These are phyloP conservation scores for Drosophila leonis DNA, from an alignment of 2,888 invertebrate genomes.

Conservation along the genomic window DNA sequence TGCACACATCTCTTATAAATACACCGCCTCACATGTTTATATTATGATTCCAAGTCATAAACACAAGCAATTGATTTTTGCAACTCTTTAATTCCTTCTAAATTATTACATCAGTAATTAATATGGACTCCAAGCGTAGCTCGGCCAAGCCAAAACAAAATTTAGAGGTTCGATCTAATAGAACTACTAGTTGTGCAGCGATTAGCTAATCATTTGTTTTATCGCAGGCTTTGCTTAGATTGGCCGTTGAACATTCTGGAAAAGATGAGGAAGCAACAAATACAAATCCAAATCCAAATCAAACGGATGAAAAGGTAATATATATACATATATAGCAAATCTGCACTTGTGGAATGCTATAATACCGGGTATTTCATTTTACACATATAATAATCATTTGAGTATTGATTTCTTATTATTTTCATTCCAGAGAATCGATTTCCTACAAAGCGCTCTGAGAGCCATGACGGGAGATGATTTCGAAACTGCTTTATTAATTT, in stretches of 20 bases:
- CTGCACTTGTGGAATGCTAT: neutral
- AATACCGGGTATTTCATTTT: neutral
- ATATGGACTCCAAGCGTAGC: conserved; percentile 31
- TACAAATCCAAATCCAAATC: neutral
- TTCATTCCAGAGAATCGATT: conserved; percentile 35
- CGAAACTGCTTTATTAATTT: conserved; percentile 50
- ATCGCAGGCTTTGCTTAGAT: conserved; percentile 38
- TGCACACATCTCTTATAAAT: conserved; percentile 2
- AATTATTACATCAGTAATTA: neutral
- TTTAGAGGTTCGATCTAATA: conserved; percentile 28
- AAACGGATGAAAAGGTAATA: conserved; percentile 25
- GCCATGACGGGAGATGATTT: conserved; percentile 61
- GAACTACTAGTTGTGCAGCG: accelerated
- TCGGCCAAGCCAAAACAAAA: conserved; percentile 43
- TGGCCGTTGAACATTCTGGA: conserved; percentile 52
- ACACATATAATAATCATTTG: neutral
- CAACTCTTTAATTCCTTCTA: neutral
- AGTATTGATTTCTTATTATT: neutral
- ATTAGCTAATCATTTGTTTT: neutral
- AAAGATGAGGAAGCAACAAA: conserved; percentile 17
- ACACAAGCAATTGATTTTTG: neutral
- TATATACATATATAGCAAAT: neutral
- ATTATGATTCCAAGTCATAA: conserved; percentile 15
- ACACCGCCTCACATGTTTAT: conserved; percentile 28
- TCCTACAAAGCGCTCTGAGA: conserved; percentile 51